Evolutionary conservation across 1,140 invertebrate species (phyloP), one percentile per base, ranked within the genome.

Genomic region (Panulirus ornatus): DNA sequence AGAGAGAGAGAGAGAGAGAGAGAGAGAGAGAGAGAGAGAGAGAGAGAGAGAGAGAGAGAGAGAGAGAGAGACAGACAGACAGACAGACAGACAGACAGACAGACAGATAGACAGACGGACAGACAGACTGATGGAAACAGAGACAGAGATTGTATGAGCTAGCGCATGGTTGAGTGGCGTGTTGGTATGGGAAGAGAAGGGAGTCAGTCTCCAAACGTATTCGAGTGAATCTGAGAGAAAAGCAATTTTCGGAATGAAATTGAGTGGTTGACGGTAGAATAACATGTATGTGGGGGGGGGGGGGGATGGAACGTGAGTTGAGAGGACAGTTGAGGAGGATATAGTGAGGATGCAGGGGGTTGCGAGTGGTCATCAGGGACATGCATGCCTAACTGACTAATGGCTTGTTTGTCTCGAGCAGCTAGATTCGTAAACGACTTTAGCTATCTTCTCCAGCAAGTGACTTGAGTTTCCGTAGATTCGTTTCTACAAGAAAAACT

Each of bases 11-110:
- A 73, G 70, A 73, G 70, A 73, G 70, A 73, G 70, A 73, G 70
- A 73, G 70, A 73, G 70, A 73, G 70, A 73, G 70, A 73, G 78
- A 81, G 78, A 47, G 47, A 81, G 78, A 81, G 78, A 79, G 47
- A 79, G 76, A 79, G 40, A 79, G 47, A 51, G 6, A 51, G 40
- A 8, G 47, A 51, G 9, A 79, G 40, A 47, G 47, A 47, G 40
- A 79, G 40, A 79, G 47, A 54, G 27, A 58, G 54, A 58, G 27
- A 54, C 8, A 58, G 14, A 34, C 5, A 82, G 38, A 82, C 1
- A 81, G 22, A 30, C 14, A 38, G 70, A 36, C 11, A 36, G 70
- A 79, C 14, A 79, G 76, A 79, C 6, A 79, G 19, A 79, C 14
- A 79, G 42, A 79, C 11, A 47, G 42, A 79, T 0, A 51, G 76